Evolutionary conservation across 2,797 vertebrate genomes (phyloP).

Genomic region (Acanthopagrus latus): DNA sequence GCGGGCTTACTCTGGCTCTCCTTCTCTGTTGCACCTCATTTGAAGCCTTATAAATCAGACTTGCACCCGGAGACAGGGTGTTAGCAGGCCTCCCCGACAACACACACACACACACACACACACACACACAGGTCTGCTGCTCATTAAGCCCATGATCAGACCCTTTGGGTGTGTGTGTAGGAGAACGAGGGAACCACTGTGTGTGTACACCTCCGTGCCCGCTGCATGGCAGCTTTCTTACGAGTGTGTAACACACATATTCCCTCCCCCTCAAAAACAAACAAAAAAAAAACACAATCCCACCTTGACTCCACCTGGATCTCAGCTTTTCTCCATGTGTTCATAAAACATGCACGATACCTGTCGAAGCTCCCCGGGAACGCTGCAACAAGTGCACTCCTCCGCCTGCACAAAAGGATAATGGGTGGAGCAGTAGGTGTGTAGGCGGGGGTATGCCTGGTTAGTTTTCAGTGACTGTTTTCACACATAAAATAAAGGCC

Average conservation of each 20-base stretch:
- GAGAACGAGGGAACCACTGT: slow-evolving; percentile 18
- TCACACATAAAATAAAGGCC: slow-evolving; percentile 80
- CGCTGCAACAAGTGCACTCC: slow-evolving; percentile 72
- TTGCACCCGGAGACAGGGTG: slow-evolving; percentile 83
- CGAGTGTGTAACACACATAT: slow-evolving; percentile 31
- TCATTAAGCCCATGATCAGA: slow-evolving; percentile 83
- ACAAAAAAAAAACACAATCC: slow-evolving; percentile 3
- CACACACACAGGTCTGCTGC: slow-evolving; percentile 73
- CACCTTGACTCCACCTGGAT: slow-evolving; percentile 48
- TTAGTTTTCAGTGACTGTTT: slow-evolving; percentile 79
- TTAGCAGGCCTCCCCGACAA: slow-evolving; percentile 77
- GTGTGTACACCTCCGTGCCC: slow-evolving; percentile 41
- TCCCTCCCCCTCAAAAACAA: neutral
- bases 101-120: slow-evolving; percentile 37
- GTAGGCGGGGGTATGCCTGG: slow-evolving; percentile 30
- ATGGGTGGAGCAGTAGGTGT: slow-evolving; percentile 47
- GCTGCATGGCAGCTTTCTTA: slow-evolving; percentile 29
- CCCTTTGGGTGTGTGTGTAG: slow-evolving; percentile 57
- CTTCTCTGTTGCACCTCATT: slow-evolving; percentile 86
- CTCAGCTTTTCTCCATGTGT: slow-evolving; percentile 70
- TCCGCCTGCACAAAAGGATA: slow-evolving; percentile 56
- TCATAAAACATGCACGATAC: slow-evolving; percentile 78
- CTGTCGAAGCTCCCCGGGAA: slow-evolving; percentile 63
- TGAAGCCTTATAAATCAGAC: slow-evolving; percentile 86
- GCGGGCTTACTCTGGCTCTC: slow-evolving; percentile 81